phyloP scores from a whole-genome alignment of 2,888 invertebrate genomes.

The Scrobipalpa atriplicella region DNA sequence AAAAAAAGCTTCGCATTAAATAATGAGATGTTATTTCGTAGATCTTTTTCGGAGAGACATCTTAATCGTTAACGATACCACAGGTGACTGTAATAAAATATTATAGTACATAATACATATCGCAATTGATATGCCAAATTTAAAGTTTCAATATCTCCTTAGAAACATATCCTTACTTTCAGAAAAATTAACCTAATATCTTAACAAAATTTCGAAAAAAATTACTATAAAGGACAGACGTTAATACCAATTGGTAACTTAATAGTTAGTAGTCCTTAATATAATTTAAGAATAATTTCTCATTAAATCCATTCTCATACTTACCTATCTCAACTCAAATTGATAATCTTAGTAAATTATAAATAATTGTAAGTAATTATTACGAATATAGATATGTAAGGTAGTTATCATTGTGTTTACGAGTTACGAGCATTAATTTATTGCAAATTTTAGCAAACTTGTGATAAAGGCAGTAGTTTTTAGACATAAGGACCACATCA shows the following conservation, averaged over 20 bases:
- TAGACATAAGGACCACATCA: constrained; percentile 44
- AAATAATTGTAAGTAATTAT: constrained; percentile 5
- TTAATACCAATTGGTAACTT: background rate
- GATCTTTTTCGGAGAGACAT: constrained; percentile 7
- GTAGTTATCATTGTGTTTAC: constrained; percentile 25
- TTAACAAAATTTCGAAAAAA: background rate
- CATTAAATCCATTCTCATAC: constrained; percentile 11
- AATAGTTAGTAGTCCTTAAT: background rate
- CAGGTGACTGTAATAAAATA: constrained; percentile 4
- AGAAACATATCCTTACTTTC: constrained; percentile 13
- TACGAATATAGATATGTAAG: constrained; percentile 26
- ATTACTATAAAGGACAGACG: background rate
- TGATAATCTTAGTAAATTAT: constrained; percentile 23
- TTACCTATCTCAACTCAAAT: constrained; percentile 7
- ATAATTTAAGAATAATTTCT: constrained; percentile 10
- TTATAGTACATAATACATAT: constrained; percentile 11
- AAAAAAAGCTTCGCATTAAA: constrained; percentile 21
- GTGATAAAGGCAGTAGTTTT: constrained; percentile 47
- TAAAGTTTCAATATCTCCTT: background rate
- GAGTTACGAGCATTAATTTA: constrained; percentile 22
- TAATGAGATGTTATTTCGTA: constrained; percentile 9
- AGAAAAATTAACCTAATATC: background rate
- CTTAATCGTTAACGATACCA: background rate
- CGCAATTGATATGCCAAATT: constrained; percentile 12
- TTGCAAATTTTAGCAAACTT: constrained; percentile 41